These are phyloP conservation scores for Chloroceryle amazona DNA, from an alignment of 2,797 vertebrate genomes.

Conservation along the genomic window DNA sequence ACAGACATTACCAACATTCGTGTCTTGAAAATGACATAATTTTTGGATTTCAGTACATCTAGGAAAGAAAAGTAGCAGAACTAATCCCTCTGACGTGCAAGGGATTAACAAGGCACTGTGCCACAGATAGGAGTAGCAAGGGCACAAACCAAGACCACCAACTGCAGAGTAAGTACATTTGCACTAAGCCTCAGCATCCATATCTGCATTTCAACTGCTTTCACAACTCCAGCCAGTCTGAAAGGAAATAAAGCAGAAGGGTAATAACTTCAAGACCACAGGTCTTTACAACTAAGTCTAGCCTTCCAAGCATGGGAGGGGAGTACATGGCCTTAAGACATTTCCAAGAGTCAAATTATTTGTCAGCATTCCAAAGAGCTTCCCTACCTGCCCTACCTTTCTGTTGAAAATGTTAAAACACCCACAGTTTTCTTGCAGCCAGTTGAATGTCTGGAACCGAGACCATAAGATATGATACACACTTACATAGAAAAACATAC, in stretches of 20 bases:
- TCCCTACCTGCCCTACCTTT: constrained; percentile 33
- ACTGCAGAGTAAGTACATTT: not conserved
- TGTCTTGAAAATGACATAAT: not conserved
- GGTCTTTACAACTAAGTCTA: not conserved
- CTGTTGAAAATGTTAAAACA: constrained; percentile 52
- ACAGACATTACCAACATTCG: not conserved
- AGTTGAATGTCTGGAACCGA: constrained; percentile 22
- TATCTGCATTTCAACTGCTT: not conserved
- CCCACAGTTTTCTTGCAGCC: constrained; percentile 49
- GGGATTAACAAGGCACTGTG: rapidly evolving
- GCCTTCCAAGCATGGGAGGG: not conserved
- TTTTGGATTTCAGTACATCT: not conserved
- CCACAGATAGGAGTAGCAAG: not conserved
- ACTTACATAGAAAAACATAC: not conserved
- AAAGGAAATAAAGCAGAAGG: not conserved
- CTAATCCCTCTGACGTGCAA: not conserved
- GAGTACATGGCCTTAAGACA: not conserved
- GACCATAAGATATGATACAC: not conserved
- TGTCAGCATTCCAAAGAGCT: not conserved
- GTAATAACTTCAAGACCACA: not conserved
- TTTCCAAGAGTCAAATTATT: constrained; percentile 39
- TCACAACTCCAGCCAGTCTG: not conserved
- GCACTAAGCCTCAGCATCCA: not conserved
- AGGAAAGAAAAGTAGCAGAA: not conserved
- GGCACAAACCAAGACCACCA: not conserved